Evolutionary conservation across 2,888 invertebrate species (phyloP), one percentile per base, ranked within the genome.

Genomic region (Gortyna flavago): DNA sequence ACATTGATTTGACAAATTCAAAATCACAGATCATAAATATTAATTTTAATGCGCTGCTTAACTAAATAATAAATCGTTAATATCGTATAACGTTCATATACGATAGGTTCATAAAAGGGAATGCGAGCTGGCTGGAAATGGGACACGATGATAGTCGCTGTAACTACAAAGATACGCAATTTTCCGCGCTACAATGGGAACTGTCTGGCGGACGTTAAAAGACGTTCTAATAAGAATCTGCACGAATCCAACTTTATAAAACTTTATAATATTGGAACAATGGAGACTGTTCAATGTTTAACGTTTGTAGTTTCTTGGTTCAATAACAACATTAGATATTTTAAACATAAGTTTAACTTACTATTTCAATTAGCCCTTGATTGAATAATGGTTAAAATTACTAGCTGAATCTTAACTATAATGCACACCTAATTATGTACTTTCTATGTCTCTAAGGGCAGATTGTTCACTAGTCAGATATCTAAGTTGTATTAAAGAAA

Each of bases 131-230:
- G 75, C 71, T 80, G 70, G 74, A 85, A 87, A 70, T 87, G 59
- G 85, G 64, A 59, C 87, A 72, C 77, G 68, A 69, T 70, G 74
- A 75, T 76, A 72, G 80, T 67, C 64, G 62, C 72, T 75, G 75
- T 75, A 7, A 75, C 44, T 73, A 80, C 80, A 80, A 75, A 79
- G 83, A 80, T 67, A 84, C 81, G 76, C 80, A 79, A 85, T 87
- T 75, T 77, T 64, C 77, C 38, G 32, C 75, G 62, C 67, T 41
- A 71, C 77, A 81, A 85, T 85, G 44, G 29, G 66, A 75, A 76
- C 74, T 80, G 87, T 81, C 81, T 32, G 13, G 61, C 29, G 51
- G 66, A 75, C 70, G 48, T 79, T 81, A 65, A 61, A 72, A 76
- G 75, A 76, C 72, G 70, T 67, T 75, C 29, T 70, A 61, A 69